phyloP scores from a whole-genome alignment of 2,888 invertebrate species.

The Eulithis testata region DNA sequence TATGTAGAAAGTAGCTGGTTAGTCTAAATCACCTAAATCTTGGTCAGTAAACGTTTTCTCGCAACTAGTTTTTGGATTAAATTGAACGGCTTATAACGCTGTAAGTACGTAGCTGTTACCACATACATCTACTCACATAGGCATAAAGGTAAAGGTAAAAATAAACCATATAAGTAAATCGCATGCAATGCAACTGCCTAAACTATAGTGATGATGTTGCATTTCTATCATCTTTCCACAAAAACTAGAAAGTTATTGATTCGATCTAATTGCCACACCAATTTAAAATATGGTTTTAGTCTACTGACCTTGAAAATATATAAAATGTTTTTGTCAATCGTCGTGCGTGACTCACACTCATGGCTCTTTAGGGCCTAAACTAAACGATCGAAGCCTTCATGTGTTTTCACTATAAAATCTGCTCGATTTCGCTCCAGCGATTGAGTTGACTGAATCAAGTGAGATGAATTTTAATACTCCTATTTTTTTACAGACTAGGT shows the following conservation, averaged over 20 bases:
- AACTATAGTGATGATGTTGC: constrained; percentile 33
- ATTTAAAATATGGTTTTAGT: constrained; percentile 40
- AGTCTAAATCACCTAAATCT: constrained; percentile 9
- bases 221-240: constrained; percentile 27
- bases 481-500: too few species aligned
- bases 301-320: constrained; percentile 37
- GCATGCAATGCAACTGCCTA: too few species aligned
- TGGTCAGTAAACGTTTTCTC: constrained; percentile 19
- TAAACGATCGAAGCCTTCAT: too few species aligned
- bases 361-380: constrained; percentile 4
- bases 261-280: constrained; percentile 20
- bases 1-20: constrained; percentile 41
- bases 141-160: too few species aligned
- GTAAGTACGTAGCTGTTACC: background rate
- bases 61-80: constrained; percentile 29
- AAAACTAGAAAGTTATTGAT: constrained; percentile 37
- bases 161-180: too few species aligned
- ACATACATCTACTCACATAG: background rate
- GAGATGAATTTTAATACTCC: too few species aligned
- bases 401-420: too few species aligned
- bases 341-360: constrained; percentile 32
- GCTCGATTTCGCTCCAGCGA: too few species aligned
- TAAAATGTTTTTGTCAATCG: constrained; percentile 28
- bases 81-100: constrained; percentile 20
- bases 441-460: too few species aligned